Conservation (phyloP, 2,888 invertebrate genomes). For the Saturnia pavonia region DNA sequence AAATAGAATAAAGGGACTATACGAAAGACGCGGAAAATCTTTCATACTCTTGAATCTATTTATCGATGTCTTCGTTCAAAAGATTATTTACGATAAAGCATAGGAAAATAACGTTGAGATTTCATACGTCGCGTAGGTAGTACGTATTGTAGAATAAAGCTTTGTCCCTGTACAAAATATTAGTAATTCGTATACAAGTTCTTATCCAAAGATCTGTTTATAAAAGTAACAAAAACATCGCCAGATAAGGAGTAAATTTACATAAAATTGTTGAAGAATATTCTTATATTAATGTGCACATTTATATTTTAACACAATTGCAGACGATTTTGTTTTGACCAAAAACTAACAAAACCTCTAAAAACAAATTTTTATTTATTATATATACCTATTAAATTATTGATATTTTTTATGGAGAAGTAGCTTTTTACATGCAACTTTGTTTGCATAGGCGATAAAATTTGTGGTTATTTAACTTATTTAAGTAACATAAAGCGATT, state of each 20-base stretch:
- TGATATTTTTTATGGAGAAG: too few relatives aligned
- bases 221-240: neutral
- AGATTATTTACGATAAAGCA: neutral
- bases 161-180: neutral
- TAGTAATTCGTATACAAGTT: neutral
- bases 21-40: neutral
- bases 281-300: too few relatives aligned
- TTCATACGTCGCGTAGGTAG: neutral
- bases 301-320: too few relatives aligned
- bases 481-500: too few relatives aligned
- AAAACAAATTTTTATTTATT: too few relatives aligned
- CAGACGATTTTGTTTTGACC: too few relatives aligned
- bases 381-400: too few relatives aligned
- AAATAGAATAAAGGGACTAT: neutral
- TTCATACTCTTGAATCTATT: neutral
- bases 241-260: neutral
- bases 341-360: too few relatives aligned
- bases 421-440: too few relatives aligned
- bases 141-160: neutral
- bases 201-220: neutral
- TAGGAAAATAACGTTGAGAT: neutral
- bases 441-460: too few relatives aligned
- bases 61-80: neutral
- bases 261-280: too few relatives aligned
- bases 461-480: too few relatives aligned